Percentiles rank a stretch among this genome's conserved stretches.
Evolutionary conservation across 2,888 invertebrate species (phyloP).

Genomic region (Dysmachus trigonus): DNA sequence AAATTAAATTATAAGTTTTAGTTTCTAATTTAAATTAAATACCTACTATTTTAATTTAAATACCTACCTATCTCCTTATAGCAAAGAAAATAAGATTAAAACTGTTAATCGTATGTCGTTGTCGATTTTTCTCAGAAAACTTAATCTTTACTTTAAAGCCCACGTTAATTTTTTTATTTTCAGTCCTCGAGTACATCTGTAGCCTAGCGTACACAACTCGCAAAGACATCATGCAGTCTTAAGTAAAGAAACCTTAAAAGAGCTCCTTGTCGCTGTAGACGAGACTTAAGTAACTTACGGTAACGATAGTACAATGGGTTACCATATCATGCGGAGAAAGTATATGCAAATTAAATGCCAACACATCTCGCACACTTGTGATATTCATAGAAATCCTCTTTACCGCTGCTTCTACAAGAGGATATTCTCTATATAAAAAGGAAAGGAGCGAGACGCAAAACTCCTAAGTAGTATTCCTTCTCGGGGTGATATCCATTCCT

Average conservation of each 20-base stretch:
- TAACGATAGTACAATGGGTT: conserved; percentile 1
- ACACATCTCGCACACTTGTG: background rate
- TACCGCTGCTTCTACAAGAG: background rate
- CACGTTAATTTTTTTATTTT: no score
- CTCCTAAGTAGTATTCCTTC: background rate
- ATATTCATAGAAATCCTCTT: background rate
- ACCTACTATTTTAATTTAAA: no score
- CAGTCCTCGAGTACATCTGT: no score
- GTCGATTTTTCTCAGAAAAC: no score
- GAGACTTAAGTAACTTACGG: background rate
- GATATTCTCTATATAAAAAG: background rate
- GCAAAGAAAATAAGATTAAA: no score
- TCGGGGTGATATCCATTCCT: background rate
- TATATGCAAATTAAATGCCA: conserved; percentile 19
- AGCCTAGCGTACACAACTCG: background rate
- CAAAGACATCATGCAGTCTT: background rate
- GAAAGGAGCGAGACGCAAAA: background rate
- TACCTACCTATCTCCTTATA: no score
- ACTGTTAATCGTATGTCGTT: no score
- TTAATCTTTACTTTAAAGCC: no score
- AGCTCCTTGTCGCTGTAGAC: background rate
- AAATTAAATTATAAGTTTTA: no score
- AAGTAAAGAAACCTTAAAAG: background rate
- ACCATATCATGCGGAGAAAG: background rate
- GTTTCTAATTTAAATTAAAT: no score